Percentiles rank a stretch among this genome's conserved stretches.
Evolutionary conservation across 2,888 invertebrate genomes (phyloP).

Genomic region (Cosmia pyralina): DNA sequence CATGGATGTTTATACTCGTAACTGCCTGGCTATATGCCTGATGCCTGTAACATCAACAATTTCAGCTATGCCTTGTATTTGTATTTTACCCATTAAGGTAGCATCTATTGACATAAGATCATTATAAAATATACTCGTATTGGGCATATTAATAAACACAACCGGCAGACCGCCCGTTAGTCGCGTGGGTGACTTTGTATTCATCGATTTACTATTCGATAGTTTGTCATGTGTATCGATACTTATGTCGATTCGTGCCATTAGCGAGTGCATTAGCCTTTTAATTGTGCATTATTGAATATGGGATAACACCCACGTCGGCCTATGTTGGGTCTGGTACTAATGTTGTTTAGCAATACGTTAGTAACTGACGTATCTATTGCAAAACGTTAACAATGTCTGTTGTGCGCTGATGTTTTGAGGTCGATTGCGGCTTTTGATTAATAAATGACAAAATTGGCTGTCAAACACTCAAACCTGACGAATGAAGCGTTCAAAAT

Average conservation of each 20-base stretch:
- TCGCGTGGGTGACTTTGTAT: constrained; percentile 79
- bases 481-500: neutral
- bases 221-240: constrained; percentile 67
- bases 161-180: constrained; percentile 70
- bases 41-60: neutral
- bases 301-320: constrained; percentile 75
- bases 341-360: constrained; percentile 65
- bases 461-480: neutral
- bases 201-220: constrained; percentile 71
- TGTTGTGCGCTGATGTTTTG: constrained; percentile 46
- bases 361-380: constrained; percentile 53
- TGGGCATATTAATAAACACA: constrained; percentile 73
- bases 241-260: constrained; percentile 66
- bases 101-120: constrained; percentile 78
- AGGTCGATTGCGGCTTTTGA: constrained; percentile 36
- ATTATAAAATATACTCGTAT: constrained; percentile 76
- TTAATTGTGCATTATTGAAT: constrained; percentile 80
- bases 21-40: too few species aligned
- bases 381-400: constrained; percentile 60
- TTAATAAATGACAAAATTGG: constrained; percentile 26
- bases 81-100: neutral
- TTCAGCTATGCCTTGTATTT: too few species aligned
- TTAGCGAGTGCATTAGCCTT: constrained; percentile 80
- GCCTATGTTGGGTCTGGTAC: constrained; percentile 62
- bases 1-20: too few species aligned